phyloP scores from a whole-genome alignment of 2,888 invertebrate genomes.

The Heterodera filipjevi region DNA sequence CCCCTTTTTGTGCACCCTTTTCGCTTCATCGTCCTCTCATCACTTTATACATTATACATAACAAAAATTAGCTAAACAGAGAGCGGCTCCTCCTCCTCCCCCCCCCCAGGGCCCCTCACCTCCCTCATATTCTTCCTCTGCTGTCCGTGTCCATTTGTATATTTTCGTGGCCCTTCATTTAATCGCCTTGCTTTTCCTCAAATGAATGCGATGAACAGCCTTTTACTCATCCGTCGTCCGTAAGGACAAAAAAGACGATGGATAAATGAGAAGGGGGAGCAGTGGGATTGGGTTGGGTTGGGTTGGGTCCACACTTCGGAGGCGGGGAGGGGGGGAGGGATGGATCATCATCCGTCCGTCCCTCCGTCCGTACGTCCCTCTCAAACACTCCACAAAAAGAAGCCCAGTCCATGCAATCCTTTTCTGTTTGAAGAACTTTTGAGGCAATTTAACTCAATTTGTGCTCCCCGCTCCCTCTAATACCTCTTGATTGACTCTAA shows the following conservation, averaged over 20 bases:
- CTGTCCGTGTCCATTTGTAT: slow-evolving; percentile 1
- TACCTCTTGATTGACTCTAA: slow-evolving; percentile 18
- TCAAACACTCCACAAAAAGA: slow-evolving; percentile 7
- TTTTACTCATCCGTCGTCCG: not conserved
- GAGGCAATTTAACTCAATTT: not conserved
- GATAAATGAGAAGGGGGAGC: not conserved
- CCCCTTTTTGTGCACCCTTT: not conserved
- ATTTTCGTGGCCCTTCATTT: not conserved
- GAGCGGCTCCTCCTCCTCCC: not conserved
- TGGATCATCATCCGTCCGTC: not conserved
- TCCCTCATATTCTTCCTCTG: not conserved
- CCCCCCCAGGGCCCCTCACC: too few relatives aligned
- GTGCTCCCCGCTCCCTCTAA: not conserved
- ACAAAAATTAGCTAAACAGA: slow-evolving; percentile 1
- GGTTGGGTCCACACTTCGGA: not conserved
- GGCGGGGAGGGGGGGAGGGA: not conserved
- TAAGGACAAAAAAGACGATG: not conserved
- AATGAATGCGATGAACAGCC: not conserved
- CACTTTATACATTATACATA: slow-evolving; percentile 1
- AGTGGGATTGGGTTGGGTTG: not conserved
- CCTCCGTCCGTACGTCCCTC: not conserved
- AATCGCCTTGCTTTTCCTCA: not conserved
- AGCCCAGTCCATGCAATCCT: not conserved
- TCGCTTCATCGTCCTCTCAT: not conserved
- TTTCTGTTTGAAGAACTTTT: not conserved